These are phyloP conservation scores for Fragum fragum DNA, from an alignment of 2,888 invertebrate genomes.

Conservation along the genomic window DNA sequence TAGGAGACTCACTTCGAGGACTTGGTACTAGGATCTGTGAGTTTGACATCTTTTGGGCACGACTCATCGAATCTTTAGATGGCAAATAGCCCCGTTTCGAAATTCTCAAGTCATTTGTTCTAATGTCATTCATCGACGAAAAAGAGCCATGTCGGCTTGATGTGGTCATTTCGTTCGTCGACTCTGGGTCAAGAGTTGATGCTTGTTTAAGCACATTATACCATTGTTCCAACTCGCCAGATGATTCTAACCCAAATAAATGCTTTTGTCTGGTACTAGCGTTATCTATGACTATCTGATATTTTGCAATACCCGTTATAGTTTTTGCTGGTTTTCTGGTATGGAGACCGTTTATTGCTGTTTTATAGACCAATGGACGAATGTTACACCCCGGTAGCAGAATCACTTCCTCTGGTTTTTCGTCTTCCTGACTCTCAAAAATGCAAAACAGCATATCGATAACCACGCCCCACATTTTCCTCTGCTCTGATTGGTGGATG, in stretches of 20 bases:
- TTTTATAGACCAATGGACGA: conserved; percentile 75
- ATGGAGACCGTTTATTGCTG: conserved; percentile 68
- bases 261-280: conserved; percentile 71
- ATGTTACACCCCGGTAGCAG: conserved; percentile 78
- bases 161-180: conserved; percentile 53
- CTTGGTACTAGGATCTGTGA: conserved; percentile 17
- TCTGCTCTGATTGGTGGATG: conserved; percentile 72
- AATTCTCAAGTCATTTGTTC: conserved; percentile 29
- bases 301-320: conserved; percentile 75
- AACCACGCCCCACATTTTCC: conserved; percentile 78
- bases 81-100: conserved; percentile 52
- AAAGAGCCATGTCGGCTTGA: conserved; percentile 33
- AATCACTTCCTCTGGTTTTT: conserved; percentile 74
- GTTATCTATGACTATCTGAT: conserved; percentile 78
- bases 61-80: conserved; percentile 51
- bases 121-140: not conserved
- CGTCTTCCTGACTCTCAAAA: conserved; percentile 72
- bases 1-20: conserved; percentile 36
- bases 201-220: conserved; percentile 68
- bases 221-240: conserved; percentile 72
- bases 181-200: conserved; percentile 69
- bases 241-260: conserved; percentile 74
- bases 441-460: conserved; percentile 80
- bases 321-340: conserved; percentile 64
- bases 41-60: conserved; percentile 50